Evolutionary conservation across 2,113 vertebrate species (phyloP).

Genomic region (Butastur rufipennis): DNA sequence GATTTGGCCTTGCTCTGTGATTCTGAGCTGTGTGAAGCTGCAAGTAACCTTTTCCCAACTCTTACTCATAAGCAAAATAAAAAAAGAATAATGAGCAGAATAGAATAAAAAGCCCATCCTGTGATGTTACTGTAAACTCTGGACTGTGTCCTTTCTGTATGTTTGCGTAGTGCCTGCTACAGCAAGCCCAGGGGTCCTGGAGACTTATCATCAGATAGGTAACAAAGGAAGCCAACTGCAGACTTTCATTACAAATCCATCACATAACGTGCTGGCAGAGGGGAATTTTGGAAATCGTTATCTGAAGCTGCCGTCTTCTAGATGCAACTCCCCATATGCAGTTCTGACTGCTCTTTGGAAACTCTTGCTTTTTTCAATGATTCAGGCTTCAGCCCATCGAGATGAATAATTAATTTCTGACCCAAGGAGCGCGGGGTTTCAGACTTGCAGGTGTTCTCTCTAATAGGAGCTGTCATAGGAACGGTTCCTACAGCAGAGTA

Average conservation of each 20-base stretch:
- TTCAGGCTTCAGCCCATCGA: background rate
- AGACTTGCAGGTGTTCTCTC: slow-evolving; percentile 24
- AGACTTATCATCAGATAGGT: background rate
- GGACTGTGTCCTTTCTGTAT: background rate
- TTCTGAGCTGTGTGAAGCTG: background rate
- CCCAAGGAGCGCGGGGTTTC: background rate
- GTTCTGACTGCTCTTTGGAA: background rate
- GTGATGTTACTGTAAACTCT: background rate
- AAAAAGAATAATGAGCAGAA: background rate
- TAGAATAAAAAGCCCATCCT: background rate
- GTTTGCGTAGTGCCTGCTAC: background rate
- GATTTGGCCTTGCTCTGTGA: background rate
- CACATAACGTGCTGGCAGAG: background rate
- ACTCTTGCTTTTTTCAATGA: background rate
- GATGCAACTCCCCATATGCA: background rate
- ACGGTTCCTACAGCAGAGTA: slow-evolving; percentile 75
- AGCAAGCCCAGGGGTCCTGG: background rate
- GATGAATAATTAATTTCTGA: background rate
- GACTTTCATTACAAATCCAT: background rate
- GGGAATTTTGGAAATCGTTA: background rate
- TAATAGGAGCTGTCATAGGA: slow-evolving; percentile 63
- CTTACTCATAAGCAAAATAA: background rate
- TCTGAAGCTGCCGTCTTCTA: background rate
- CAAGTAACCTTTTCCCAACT: background rate
- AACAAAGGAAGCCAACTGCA: background rate